phyloP scores from a whole-genome alignment of 2,113 vertebrate species.

The Vanacampus margaritifer region DNA sequence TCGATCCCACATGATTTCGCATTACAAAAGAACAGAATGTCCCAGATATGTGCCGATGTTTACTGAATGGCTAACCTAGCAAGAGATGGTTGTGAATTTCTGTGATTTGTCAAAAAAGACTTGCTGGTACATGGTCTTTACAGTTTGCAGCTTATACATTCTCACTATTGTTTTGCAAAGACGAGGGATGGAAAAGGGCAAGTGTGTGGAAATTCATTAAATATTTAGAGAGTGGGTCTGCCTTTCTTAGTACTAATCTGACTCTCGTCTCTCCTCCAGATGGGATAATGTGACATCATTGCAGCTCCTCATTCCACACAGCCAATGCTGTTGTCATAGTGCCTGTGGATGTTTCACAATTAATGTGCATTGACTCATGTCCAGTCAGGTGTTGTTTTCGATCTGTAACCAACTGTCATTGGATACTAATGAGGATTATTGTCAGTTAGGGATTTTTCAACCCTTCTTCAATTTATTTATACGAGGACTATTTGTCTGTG shows the following conservation, averaged over 20 bases:
- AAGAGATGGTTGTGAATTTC: too few species aligned
- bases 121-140: slow-evolving; percentile 1
- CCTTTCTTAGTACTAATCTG: slow-evolving; percentile 61
- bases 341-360: slow-evolving; percentile 47
- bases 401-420: slow-evolving; percentile 38
- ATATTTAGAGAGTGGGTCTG: slow-evolving; percentile 73
- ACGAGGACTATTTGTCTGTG: neutral
- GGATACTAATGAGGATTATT: slow-evolving; percentile 40
- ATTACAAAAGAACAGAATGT: too few species aligned
- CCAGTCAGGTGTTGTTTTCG: slow-evolving; percentile 50
- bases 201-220: slow-evolving; percentile 73
- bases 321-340: slow-evolving; percentile 37
- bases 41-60: too few species aligned
- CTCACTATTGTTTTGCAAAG: slow-evolving; percentile 63
- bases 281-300: slow-evolving; percentile 65
- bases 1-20: too few species aligned
- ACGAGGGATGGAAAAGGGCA: slow-evolving; percentile 62
- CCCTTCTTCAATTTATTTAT: neutral
- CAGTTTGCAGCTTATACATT: slow-evolving; percentile 18
- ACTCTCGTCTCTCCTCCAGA: slow-evolving; percentile 64
- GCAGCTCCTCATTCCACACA: slow-evolving; percentile 39
- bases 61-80: too few species aligned
- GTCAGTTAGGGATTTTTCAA: slow-evolving; percentile 23
- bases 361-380: slow-evolving; percentile 47
- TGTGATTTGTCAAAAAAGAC: too few species aligned